A percentile compares a stretch with the other conserved stretches of the same genome.
Evolutionary conservation across 2,113 vertebrate species (phyloP).

Genomic region (Psammodynastes pulverulentus): DNA sequence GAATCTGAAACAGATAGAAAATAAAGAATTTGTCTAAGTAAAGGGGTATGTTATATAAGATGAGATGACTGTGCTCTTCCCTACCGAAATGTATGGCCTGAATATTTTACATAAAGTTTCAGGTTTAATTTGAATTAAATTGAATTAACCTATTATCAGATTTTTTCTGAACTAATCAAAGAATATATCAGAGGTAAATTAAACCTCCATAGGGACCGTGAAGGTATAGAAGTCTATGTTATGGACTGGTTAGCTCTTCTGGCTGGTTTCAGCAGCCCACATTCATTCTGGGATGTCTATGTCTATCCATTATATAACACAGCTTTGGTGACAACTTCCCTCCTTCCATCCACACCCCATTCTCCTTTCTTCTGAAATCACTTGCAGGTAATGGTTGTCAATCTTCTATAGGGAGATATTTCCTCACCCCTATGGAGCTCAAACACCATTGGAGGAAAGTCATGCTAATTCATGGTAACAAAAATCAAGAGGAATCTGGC

Average conservation of each 20-base stretch:
- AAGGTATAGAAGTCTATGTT: neutral
- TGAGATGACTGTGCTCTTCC: neutral
- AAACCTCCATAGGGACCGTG: neutral
- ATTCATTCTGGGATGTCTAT: neutral
- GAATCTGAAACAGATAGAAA: slow-evolving; percentile 55
- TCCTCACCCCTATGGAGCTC: neutral
- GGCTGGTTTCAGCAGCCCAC: neutral
- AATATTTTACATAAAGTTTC: neutral
- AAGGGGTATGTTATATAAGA: neutral
- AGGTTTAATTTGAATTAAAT: neutral
- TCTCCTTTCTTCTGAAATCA: neutral
- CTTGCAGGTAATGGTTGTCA: neutral
- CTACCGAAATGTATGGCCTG: too few relatives aligned
- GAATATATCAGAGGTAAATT: neutral
- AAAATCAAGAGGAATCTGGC: neutral
- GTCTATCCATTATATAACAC: neutral
- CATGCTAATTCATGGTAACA: neutral
- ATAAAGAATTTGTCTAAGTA: neutral
- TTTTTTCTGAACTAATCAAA: neutral
- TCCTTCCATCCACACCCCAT: neutral
- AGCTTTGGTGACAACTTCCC: neutral
- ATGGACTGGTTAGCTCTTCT: neutral
- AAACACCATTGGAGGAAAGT: neutral
- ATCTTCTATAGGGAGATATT: neutral
- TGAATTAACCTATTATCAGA: neutral